phyloP scores from a whole-genome alignment of 2,113 vertebrate genomes.

The Marmota monax region DNA sequence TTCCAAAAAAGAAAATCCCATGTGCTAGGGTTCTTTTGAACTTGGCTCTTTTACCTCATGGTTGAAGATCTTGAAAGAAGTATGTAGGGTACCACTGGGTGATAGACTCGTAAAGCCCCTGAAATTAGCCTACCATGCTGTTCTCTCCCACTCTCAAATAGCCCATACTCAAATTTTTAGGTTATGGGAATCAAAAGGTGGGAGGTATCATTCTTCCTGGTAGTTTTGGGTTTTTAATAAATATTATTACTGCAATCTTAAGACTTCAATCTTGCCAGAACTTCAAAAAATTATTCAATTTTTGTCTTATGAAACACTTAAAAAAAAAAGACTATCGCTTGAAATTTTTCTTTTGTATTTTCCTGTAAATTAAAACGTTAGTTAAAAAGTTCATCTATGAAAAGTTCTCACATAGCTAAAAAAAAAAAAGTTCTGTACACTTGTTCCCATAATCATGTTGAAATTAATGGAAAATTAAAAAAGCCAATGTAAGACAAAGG shows the following conservation, averaged over 20 bases:
- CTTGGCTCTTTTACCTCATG: slow-evolving; percentile 80
- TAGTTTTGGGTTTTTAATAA: slow-evolving; percentile 82
- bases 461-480: slow-evolving; percentile 85
- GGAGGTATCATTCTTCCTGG: slow-evolving; percentile 74
- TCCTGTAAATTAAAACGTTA: slow-evolving; percentile 87
- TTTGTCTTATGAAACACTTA: slow-evolving; percentile 86
- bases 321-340: slow-evolving; percentile 82
- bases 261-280: slow-evolving; percentile 85
- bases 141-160: slow-evolving; percentile 68
- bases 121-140: slow-evolving; percentile 43
- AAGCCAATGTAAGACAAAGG: slow-evolving; percentile 84
- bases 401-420: slow-evolving; percentile 85
- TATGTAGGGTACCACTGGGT: slow-evolving; percentile 64
- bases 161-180: slow-evolving; percentile 49
- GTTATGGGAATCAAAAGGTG: slow-evolving; percentile 56
- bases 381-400: slow-evolving; percentile 88
- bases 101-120: slow-evolving; percentile 4
- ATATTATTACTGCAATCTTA: slow-evolving; percentile 85
- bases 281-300: slow-evolving; percentile 79
- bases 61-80: slow-evolving; percentile 73
- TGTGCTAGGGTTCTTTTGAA: slow-evolving; percentile 67
- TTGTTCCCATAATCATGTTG: slow-evolving; percentile 85
- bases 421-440: slow-evolving; percentile 88
- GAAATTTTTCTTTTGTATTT: slow-evolving; percentile 85
- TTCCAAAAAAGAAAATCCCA: slow-evolving; percentile 63